phyloP scores from a whole-genome alignment of 2,797 vertebrate species.

The Delichon dasypus region DNA sequence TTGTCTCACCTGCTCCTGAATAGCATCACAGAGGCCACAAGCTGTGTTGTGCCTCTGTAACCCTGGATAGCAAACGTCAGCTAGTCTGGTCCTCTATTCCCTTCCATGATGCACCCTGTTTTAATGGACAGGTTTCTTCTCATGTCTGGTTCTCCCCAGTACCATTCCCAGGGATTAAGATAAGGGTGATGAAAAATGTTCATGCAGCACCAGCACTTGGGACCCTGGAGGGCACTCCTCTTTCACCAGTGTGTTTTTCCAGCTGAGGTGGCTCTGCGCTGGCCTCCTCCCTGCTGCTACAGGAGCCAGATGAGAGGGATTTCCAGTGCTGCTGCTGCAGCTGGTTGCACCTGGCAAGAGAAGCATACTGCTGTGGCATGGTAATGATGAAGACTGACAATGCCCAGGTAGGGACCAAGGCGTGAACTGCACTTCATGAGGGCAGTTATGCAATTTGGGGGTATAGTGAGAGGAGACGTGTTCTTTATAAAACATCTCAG shows the following conservation, averaged over 20 bases:
- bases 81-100: rapidly evolving
- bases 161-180: too few species aligned
- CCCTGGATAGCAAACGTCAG: rapidly evolving
- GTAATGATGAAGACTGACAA: neutral
- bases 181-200: neutral
- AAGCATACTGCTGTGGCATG: neutral
- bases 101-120: rapidly evolving
- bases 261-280: neutral
- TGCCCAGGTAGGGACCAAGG: neutral
- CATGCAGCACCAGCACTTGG: too few species aligned
- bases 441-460: neutral
- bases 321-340: neutral
- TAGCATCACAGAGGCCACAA: rapidly evolving
- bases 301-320: neutral
- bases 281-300: neutral
- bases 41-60: rapidly evolving
- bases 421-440: neutral
- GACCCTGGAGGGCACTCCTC: rapidly evolving
- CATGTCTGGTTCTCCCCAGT: neutral
- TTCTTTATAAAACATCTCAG: neutral
- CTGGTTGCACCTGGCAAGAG: neutral
- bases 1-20: rapidly evolving
- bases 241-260: neutral
- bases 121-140: too few species aligned
- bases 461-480: neutral